Percentiles rank a stretch among this genome's conserved stretches.
Conservation (phyloP, 2,113 vertebrate species). For the Balaenoptera acutorostrata region DNA sequence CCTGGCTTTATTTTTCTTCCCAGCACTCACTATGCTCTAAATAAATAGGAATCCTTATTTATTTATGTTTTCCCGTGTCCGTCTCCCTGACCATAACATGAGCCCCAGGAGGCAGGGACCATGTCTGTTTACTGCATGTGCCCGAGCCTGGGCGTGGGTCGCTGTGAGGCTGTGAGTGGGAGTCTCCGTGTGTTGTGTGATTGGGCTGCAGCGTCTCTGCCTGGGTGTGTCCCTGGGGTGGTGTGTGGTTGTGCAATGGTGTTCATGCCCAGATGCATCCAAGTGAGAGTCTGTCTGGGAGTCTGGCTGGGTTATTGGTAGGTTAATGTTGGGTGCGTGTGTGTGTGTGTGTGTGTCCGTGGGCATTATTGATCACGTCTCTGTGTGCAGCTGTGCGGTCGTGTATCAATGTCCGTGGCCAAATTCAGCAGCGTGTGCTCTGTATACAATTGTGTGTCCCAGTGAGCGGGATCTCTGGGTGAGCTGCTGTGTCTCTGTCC, state of each 20-base stretch:
- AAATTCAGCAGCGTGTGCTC: not conserved
- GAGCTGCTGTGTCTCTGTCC: not conserved
- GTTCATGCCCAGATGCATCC: not conserved
- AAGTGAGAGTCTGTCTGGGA: not conserved
- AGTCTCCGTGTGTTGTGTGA: accelerated
- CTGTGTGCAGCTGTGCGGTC: too few species aligned
- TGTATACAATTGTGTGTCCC: not conserved
- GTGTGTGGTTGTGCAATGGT: not conserved
- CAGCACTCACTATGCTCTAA: not conserved
- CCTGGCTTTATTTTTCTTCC: not conserved
- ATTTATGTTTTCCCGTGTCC: not conserved
- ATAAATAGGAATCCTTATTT: not conserved
- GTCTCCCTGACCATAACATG: accelerated
- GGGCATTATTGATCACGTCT: too few species aligned
- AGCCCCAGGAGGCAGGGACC: not conserved
- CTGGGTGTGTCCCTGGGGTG: not conserved
- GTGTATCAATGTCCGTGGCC: accelerated
- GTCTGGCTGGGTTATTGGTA: not conserved
- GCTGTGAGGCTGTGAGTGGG: not conserved
- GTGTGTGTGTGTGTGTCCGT: not conserved
- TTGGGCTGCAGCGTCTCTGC: not conserved
- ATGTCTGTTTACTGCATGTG: not conserved
- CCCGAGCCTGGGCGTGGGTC: not conserved
- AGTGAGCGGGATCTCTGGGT: not conserved
- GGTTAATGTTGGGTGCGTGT: not conserved